Base-by-base conservation (phyloP, 1,140 invertebrate genomes). In the Hypothenemus hampei region DNA sequence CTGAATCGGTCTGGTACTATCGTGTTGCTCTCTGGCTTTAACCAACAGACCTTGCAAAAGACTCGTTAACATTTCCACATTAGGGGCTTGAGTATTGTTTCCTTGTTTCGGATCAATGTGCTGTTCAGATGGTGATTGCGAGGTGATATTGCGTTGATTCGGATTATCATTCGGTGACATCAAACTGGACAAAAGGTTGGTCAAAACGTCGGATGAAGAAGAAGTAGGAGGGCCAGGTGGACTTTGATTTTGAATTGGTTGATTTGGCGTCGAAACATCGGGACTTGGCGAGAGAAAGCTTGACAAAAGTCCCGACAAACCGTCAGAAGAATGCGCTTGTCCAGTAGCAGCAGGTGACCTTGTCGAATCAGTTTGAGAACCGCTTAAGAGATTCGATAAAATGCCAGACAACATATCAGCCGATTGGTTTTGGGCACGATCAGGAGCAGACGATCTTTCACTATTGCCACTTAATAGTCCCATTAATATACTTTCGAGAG, bases 1-100 rank as follows among this genome's bases (percentile, higher is more conserved):
- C 31, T 55, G 58, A 10, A 59, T 56, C 6, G 51, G 58, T 36
- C 58, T 55, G n/a, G 58, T 59, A 13, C n/a, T 46, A 29, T 55
- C 41, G 11, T 46, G 44, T 22, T 55, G 52, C 23, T 55, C 33
- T 10, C 31, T 24, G 29, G 43, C 52, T 20, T 39, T 46, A 31
- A 22, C 40, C 21, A 55, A 26, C 3, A 55, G 19, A 24, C 52
- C 52, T 31, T 55, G 43, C 43, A 55, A 15, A 11, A 55, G 20
- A 39, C 24, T 39, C 2, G 43, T 18, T 18, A 55, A 21, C 31
- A 47, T 16, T 21, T 53, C 50, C 13, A 24, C 21, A 18, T 52
- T 43, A 3, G 15, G 41, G 2, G 7, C 15, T n/a, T 15, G 11
- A 16, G 13, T 11, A 16, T 37, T 37, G 3, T 16, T n/a, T 15